A percentile compares a stretch with the other conserved stretches of the same genome.
Conservation (phyloP, 2,888 invertebrate genomes). For the Rhogogaster chlorosoma region DNA sequence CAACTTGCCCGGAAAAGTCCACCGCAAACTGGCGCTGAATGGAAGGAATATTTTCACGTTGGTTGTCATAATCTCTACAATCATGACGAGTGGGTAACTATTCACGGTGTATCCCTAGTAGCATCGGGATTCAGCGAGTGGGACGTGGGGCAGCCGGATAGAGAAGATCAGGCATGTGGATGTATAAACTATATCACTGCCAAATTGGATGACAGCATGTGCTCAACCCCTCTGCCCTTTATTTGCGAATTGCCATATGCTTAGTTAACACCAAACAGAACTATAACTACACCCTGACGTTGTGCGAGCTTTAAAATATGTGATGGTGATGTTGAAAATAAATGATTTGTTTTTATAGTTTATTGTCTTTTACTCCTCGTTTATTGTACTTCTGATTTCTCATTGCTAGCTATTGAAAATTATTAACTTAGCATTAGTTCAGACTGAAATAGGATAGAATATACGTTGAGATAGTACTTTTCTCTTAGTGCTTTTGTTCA, state of each 20-base stretch:
- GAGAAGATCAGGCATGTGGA: background rate
- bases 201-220: background rate
- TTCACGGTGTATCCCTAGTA: slow-evolving; percentile 16
- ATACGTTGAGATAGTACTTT: too few species aligned
- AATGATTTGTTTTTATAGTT: too few species aligned
- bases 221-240: background rate
- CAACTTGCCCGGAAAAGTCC: background rate
- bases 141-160: background rate
- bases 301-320: background rate
- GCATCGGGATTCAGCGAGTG: slow-evolving; percentile 24
- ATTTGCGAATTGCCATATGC: background rate
- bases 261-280: background rate
- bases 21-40: background rate
- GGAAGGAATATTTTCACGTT: background rate
- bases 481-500: too few species aligned
- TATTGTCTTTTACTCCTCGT: background rate
- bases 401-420: background rate
- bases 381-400: background rate
- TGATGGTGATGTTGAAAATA: background rate
- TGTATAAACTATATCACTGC: background rate
- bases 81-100: slow-evolving; percentile 33
- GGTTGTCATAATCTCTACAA: slow-evolving; percentile 34
- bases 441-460: too few species aligned
- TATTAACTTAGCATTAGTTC: background rate
- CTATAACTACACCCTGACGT: background rate